Conservation (phyloP, 35 echinoderm and acorn worm genomes). For the Amphiura filiformis region DNA sequence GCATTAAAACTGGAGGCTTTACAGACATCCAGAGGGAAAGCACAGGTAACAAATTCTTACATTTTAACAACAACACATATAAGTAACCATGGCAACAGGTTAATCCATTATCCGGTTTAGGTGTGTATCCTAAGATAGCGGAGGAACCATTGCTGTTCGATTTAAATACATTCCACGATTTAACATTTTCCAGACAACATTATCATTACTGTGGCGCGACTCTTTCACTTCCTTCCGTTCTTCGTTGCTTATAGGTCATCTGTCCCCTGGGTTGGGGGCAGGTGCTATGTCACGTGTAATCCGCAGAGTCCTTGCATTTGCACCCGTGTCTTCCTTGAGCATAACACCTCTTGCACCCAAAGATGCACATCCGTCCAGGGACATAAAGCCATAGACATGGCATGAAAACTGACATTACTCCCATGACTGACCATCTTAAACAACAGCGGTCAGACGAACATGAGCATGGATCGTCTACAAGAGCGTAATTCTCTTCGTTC, state of each 20-base stretch:
- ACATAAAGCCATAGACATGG: slow-evolving; percentile 81
- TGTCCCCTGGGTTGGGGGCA: not conserved
- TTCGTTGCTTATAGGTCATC: too few species aligned
- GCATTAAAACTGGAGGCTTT: too few species aligned
- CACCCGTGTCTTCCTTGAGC: slow-evolving; percentile 77
- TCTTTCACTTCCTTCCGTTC: not conserved
- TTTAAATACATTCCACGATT: too few species aligned
- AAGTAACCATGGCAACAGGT: too few species aligned
- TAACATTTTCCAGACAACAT: too few species aligned
- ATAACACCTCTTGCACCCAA: slow-evolving; percentile 53
- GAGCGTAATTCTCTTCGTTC: slow-evolving; percentile 62
- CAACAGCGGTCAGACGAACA: slow-evolving; percentile 68
- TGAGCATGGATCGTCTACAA: slow-evolving; percentile 76
- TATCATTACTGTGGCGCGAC: not conserved
- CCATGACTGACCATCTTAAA: slow-evolving; percentile 69
- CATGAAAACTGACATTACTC: slow-evolving; percentile 63
- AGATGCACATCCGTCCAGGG: slow-evolving; percentile 59
- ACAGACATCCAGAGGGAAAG: too few species aligned
- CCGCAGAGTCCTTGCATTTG: slow-evolving; percentile 39
- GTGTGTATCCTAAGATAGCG: too few species aligned
- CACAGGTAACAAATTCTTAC: too few species aligned
- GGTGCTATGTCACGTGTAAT: not conserved
- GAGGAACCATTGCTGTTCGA: too few species aligned
- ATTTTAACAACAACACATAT: too few species aligned
- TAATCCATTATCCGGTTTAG: too few species aligned